Conservation (phyloP, 1,140 invertebrate genomes). For the Caenorhabditis brenneri region DNA sequence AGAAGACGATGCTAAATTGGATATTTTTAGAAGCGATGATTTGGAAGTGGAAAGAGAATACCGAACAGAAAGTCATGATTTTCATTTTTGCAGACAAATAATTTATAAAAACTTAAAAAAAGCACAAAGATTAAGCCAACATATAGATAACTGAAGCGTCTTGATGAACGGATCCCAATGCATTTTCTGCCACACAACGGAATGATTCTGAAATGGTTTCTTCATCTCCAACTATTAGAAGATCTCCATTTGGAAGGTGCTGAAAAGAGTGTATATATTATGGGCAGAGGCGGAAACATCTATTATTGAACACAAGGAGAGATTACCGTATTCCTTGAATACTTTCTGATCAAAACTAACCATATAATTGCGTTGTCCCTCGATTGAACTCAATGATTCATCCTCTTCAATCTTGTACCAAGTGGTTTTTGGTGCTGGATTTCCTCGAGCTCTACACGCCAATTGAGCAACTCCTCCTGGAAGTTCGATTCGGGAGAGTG, state of each 20-base stretch:
- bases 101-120: background rate
- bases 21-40: background rate
- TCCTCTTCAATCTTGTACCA: slow-evolving; percentile 46
- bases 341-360: background rate
- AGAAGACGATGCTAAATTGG: background rate
- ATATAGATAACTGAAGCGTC: slow-evolving; percentile 43
- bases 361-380: slow-evolving; percentile 30
- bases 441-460: slow-evolving; percentile 20
- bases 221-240: slow-evolving; percentile 32
- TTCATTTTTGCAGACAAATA: background rate
- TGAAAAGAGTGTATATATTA: background rate
- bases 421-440: slow-evolving; percentile 21
- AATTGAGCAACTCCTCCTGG: slow-evolving; percentile 30
- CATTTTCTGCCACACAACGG: slow-evolving; percentile 42
- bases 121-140: background rate
- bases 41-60: background rate
- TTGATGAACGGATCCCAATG: slow-evolving; percentile 4
- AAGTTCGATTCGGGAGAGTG: slow-evolving; percentile 33
- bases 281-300: no score
- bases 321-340: background rate
- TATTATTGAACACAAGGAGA: no score
- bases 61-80: background rate
- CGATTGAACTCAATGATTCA: slow-evolving; percentile 20
- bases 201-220: slow-evolving; percentile 44
- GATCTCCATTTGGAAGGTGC: slow-evolving; percentile 41